Percentiles rank a stretch among this genome's conserved stretches.
phyloP scores from a whole-genome alignment of 2,888 invertebrate genomes.

The Trissoscelio sp. region DNA sequence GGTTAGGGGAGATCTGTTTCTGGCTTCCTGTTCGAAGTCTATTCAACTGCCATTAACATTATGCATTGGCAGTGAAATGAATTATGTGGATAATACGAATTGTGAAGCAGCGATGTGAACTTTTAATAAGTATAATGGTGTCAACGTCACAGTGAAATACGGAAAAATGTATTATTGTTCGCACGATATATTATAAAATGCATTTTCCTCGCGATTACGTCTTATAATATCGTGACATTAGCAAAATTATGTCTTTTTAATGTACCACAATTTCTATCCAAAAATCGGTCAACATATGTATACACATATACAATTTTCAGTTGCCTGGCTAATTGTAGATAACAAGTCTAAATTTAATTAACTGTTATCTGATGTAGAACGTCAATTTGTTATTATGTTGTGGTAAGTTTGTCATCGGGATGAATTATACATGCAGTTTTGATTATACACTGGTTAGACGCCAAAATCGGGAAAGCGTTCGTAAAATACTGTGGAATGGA shows the following conservation, averaged over 20 bases:
- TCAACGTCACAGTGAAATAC: slow-evolving; percentile 23
- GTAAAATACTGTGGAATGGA: slow-evolving; percentile 1
- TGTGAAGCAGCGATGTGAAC: slow-evolving; percentile 52
- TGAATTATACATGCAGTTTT: slow-evolving; percentile 19
- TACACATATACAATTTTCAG: too few species aligned
- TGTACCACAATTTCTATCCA: too few species aligned
- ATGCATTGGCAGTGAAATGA: slow-evolving; percentile 63
- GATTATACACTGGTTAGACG: slow-evolving; percentile 5
- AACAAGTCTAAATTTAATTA: neutral
- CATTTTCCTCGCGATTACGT: neutral
- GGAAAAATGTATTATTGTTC: slow-evolving; percentile 26
- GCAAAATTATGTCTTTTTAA: neutral
- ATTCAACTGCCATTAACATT: slow-evolving; percentile 64
- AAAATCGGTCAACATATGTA: too few species aligned
- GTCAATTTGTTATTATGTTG: slow-evolving; percentile 17
- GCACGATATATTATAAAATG: slow-evolving; percentile 4
- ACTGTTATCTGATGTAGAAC: neutral
- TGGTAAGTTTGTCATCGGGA: slow-evolving; percentile 2
- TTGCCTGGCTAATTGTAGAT: neutral
- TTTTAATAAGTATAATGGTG: slow-evolving; percentile 52
- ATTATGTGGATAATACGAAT: slow-evolving; percentile 53
- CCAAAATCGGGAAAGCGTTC: slow-evolving; percentile 9
- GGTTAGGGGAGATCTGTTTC: slow-evolving; percentile 61
- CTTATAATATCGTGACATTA: neutral
- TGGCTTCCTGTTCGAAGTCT: slow-evolving; percentile 53